These are phyloP conservation scores for Lepidocyrtoides sp. DNA, from an alignment of 2,888 invertebrate genomes.

Conservation along the genomic window DNA sequence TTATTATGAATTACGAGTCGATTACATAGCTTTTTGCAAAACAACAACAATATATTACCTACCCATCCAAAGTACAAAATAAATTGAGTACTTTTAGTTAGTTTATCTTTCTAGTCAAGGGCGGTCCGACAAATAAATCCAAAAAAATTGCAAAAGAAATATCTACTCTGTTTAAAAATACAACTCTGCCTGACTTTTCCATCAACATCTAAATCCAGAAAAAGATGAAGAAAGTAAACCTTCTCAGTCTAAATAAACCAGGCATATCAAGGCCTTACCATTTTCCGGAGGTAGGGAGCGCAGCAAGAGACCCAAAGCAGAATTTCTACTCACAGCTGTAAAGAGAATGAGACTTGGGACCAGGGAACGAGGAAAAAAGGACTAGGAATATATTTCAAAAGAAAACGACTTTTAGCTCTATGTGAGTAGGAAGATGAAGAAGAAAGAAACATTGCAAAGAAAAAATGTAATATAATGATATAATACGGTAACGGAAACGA, in stretches of 20 bases:
- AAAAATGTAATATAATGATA: conserved; percentile 60
- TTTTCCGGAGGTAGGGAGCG: not conserved
- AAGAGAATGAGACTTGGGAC: conserved; percentile 48
- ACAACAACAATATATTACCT: not conserved
- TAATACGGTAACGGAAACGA: conserved; percentile 31
- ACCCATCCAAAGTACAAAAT: not conserved
- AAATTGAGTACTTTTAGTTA: not conserved
- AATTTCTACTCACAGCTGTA: not conserved
- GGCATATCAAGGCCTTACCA: not conserved
- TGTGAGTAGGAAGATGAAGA: not conserved
- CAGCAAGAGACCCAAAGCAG: not conserved
- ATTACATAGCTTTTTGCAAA: not conserved
- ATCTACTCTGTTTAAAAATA: too few species aligned
- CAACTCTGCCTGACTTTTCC: too few species aligned
- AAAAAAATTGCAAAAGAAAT: too few species aligned
- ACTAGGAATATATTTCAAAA: conserved; percentile 44
- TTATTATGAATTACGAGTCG: conserved; percentile 28
- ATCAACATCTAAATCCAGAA: too few species aligned
- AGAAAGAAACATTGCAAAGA: conserved; percentile 17
- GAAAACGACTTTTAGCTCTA: conserved; percentile 1
- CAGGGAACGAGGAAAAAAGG: conserved; percentile 10
- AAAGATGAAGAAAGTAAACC: too few species aligned
- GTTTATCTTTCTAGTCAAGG: too few species aligned
- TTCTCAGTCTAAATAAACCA: too few species aligned
- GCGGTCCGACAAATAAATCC: too few species aligned